Base-by-base conservation (phyloP, 1,140 invertebrate genomes). In the Atta texana region DNA sequence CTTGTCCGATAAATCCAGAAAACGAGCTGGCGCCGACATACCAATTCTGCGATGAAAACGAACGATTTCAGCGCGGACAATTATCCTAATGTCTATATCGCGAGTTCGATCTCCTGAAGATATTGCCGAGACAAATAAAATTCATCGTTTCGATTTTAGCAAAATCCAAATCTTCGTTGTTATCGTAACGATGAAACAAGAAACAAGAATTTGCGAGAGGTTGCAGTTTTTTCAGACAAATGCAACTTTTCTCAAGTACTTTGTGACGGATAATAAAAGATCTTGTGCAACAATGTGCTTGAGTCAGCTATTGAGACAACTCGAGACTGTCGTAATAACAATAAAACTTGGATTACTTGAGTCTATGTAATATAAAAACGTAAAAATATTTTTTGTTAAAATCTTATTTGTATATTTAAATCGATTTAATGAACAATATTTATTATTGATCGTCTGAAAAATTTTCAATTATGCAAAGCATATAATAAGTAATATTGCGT, bases 1-100 rank as follows among this genome's bases (percentile, higher is more conserved):
- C 44, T 66, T 84, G 87, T 80, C n/a, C 85, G 59, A 28, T 74
- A 57, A 51, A 64, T 57, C 34, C 51, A 66, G 88, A 78, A 78
- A 89, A 89, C 57, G 49, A 90, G 51, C 24, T 59, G 21, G 53
- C 61, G n/a, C 31, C 59, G 76, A 84, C 61, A 21, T 39, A 55
- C 28, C 49, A 34, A 85, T 80, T 87, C 28, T 16, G 21, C 16
- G n/a, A 51, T n/a, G 75, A 39, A 24, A 61, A 14, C 59, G 57
- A 68, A 87, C 28, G 78, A 68, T 90, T 39, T 72, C 55, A 72
- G 66, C 34, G 24, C 59, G 39, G n/a, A 8, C 68, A 85, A 91
- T 92, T 91, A 91, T 91, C 76, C 85, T 91, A 91, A 92, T 90
- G 88, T 91, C 85, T 87, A 90, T 85, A 87, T 92, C 85, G 61